Percentiles rank a stretch among this genome's conserved stretches.
These are phyloP conservation scores for cattle (Bos taurus) DNA, from an alignment of 2,113 vertebrate genomes.

Conservation along the genomic window DNA sequence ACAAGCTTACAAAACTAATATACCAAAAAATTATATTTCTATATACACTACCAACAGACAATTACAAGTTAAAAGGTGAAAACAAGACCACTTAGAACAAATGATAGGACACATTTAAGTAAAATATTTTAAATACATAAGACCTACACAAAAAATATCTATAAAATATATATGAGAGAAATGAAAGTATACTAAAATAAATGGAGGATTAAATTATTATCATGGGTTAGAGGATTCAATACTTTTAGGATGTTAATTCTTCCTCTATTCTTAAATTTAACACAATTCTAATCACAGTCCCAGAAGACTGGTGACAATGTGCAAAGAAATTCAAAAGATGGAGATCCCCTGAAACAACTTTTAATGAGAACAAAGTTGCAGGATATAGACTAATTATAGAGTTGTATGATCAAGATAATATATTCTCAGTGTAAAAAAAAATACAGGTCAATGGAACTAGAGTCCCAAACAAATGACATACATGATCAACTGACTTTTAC, in stretches of 20 bases:
- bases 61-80: not conserved
- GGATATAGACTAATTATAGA: not conserved
- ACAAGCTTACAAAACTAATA: not conserved
- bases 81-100: not conserved
- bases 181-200: not conserved
- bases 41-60: not conserved
- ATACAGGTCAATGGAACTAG: not conserved
- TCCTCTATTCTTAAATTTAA: not conserved
- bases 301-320: not conserved
- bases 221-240: not conserved
- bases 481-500: not conserved
- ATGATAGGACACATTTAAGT: not conserved
- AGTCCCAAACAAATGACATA: not conserved
- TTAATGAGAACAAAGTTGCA: not conserved
- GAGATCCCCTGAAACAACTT: not conserved
- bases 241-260: not conserved
- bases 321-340: not conserved
- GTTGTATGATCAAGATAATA: not conserved
- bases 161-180: not conserved
- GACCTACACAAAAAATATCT: not conserved
- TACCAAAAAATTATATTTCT: not conserved
- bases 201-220: not conserved
- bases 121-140: not conserved
- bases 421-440: not conserved
- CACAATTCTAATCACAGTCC: not conserved